These are phyloP conservation scores for Trachelus tabidus DNA, from an alignment of 2,888 invertebrate genomes.

Conservation along the genomic window DNA sequence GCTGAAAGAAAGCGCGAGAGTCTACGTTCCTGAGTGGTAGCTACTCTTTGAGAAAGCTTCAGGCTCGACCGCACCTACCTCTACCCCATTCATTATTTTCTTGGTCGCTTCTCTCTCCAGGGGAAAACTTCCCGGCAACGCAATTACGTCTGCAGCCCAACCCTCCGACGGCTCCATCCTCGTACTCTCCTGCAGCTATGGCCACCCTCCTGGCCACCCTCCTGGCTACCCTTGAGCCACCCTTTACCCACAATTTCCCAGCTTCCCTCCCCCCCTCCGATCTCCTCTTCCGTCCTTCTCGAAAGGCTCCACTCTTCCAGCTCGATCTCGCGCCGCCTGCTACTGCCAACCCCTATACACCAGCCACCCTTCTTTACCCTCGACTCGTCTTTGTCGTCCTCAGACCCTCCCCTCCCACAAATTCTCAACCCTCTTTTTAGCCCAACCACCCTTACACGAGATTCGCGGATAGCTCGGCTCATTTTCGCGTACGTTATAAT, in stretches of 20 bases:
- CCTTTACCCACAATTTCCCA: constrained; percentile 29
- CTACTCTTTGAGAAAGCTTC: constrained; percentile 33
- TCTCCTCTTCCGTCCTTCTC: constrained; percentile 9
- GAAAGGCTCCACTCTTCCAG: constrained; percentile 16
- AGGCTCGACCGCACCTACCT: constrained; percentile 23
- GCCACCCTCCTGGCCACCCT: constrained; percentile 10
- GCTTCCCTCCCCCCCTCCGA: constrained; percentile 17
- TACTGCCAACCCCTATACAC: constrained; percentile 18
- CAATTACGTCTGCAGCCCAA: constrained; percentile 58
- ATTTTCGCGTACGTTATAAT: constrained; percentile 64
- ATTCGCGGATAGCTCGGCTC: constrained; percentile 48
- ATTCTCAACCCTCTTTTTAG: neutral
- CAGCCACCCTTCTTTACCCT: constrained; percentile 14
- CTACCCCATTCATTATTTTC: constrained; percentile 63
- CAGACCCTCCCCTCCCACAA: neutral
- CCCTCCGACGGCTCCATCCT: constrained; percentile 27
- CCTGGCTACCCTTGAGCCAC: constrained; percentile 18
- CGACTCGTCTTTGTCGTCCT: constrained; percentile 16
- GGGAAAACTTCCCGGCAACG: constrained; percentile 64
- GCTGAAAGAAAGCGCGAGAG: neutral
- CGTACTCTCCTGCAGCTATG: constrained; percentile 14
- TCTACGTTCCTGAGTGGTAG: neutral
- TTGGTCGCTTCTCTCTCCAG: constrained; percentile 59
- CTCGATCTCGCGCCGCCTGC: constrained; percentile 19
- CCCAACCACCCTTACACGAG: constrained; percentile 13